These are phyloP conservation scores for Luscinia luscinia DNA, from an alignment of 2,797 vertebrate species.

Conservation along the genomic window DNA sequence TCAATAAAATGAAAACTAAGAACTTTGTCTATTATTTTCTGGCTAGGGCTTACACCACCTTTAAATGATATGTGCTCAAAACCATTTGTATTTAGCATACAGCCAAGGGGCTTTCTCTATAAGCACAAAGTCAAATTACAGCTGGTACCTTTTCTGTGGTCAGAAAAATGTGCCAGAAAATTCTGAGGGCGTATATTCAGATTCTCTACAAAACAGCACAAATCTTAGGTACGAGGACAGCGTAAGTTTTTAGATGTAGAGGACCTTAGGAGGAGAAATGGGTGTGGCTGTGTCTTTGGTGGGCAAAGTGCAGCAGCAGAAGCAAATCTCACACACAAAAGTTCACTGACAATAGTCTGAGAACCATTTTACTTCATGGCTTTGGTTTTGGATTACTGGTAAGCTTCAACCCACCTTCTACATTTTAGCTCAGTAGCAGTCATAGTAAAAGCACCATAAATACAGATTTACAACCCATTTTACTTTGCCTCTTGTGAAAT, in stretches of 20 bases:
- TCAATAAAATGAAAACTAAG: neutral
- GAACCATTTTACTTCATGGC: neutral
- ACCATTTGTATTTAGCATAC: neutral
- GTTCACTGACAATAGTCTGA: neutral
- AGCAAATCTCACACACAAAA: neutral
- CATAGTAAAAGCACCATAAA: neutral
- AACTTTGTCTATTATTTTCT: neutral
- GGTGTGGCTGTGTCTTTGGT: neutral
- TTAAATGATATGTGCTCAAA: neutral
- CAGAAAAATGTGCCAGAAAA: neutral
- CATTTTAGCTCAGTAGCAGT: neutral
- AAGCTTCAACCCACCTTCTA: neutral
- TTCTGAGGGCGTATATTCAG: neutral
- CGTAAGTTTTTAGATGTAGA: neutral
- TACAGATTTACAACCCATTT: conserved; percentile 3
- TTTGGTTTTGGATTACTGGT: neutral
- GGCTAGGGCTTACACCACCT: neutral
- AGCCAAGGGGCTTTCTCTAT: neutral
- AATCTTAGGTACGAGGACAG: neutral
- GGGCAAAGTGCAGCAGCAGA: neutral
- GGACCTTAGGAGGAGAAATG: neutral
- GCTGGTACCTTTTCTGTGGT: neutral
- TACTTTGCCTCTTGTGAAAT: conserved; percentile 6
- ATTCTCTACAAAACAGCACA: neutral
- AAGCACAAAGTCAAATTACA: neutral